Percentiles rank a stretch among this genome's conserved stretches.
Conservation (phyloP, 2,113 vertebrate genomes). For the Daphoenositta chrysoptera region DNA sequence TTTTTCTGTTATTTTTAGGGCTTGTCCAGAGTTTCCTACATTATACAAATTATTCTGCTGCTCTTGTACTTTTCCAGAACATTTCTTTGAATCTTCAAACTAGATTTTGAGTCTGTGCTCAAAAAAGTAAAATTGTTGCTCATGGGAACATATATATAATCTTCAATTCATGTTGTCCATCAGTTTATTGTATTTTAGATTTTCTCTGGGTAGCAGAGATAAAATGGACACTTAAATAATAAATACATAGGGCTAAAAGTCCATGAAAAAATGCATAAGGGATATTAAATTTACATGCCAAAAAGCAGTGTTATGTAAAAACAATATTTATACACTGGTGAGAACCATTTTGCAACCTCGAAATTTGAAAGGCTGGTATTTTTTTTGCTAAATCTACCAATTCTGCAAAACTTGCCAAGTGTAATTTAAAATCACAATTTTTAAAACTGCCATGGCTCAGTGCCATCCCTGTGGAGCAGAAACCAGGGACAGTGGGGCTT, state of each 20-base stretch:
- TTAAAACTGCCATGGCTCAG: neutral
- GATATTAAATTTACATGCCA: neutral
- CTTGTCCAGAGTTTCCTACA: neutral
- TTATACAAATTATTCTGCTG: neutral
- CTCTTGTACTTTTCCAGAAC: neutral
- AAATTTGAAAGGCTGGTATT: neutral
- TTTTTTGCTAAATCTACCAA: neutral
- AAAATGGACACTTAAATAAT: neutral
- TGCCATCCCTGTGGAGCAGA: neutral
- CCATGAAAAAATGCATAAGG: neutral
- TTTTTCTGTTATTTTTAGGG: neutral
- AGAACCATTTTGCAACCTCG: neutral
- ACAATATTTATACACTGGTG: neutral
- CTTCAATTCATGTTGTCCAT: slow-evolving; percentile 1
- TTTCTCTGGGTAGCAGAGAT: neutral
- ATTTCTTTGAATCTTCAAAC: neutral
- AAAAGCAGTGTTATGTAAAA: neutral
- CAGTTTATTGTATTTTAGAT: slow-evolving; percentile 4
- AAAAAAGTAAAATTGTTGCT: neutral
- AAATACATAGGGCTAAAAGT: neutral
- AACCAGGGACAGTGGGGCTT: neutral
- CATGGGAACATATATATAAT: neutral
- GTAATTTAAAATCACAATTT: neutral
- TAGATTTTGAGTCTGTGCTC: neutral
- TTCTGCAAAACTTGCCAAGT: neutral